phyloP scores from a whole-genome alignment of 2,888 invertebrate species.

The Lepidocyrtoides sp. region DNA sequence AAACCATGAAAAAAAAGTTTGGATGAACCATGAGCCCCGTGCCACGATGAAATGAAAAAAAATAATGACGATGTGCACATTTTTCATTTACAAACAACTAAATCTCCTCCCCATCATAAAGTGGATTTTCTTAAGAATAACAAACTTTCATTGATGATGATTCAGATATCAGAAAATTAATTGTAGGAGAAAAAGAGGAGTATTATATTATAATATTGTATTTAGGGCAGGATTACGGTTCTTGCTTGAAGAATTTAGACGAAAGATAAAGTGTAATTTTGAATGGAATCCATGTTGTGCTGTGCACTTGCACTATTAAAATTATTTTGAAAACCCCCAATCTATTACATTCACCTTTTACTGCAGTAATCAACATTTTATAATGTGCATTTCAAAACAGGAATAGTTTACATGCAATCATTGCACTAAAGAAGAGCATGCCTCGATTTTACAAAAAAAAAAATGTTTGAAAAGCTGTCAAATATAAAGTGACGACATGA shows the following conservation, averaged over 20 bases:
- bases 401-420: not conserved
- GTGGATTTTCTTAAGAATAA: conserved; percentile 58
- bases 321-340: no score
- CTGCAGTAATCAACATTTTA: no score
- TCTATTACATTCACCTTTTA: no score
- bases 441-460: not conserved
- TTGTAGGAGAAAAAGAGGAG: conserved; percentile 26
- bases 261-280: not conserved
- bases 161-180: conserved; percentile 72
- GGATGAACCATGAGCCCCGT: conserved; percentile 42
- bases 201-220: not conserved
- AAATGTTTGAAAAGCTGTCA: conserved; percentile 19
- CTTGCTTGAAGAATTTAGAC: not conserved
- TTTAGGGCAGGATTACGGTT: not conserved
- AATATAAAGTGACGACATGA: conserved; percentile 7
- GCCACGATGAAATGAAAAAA: conserved; percentile 52
- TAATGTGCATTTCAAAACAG: no score
- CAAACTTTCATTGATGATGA: conserved; percentile 9
- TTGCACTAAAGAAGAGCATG: not conserved
- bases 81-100: conserved; percentile 59
- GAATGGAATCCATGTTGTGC: no score
- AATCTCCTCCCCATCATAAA: conserved; percentile 65
- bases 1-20: conserved; percentile 21
- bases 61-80: conserved; percentile 53
- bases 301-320: no score